Base-by-base conservation (phyloP, 2,797 vertebrate genomes). In the Sebastiscus albofasciatus region DNA sequence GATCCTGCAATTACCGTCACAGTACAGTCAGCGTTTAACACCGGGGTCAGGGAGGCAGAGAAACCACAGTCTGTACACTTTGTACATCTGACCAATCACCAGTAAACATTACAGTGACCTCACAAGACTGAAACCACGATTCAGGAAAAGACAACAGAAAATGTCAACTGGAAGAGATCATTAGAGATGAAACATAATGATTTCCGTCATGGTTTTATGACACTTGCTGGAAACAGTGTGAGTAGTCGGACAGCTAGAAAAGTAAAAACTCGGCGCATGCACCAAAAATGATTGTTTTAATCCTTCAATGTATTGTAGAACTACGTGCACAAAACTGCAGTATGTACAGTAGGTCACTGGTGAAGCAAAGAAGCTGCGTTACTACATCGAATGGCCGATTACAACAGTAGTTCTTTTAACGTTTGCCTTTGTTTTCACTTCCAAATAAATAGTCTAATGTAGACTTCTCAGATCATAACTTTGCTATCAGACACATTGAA, bases 1-100 rank as follows among this genome's bases (percentile, higher is more conserved):
- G 81, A 90, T 87, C 78, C 89, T 73, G 66, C 80, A 90, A 89
- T 91, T 91, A 91, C 89, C 29, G 58, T 39, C 86, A 88, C 89
- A 87, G 88, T 72, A 78, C 1, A 67, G 65, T 10, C 58, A 61
- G 80, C 76, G 80, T 89, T 75, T 76, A 86, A 84, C 78, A 80
- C 74, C 27, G 36, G 85, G 86, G 89, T 93, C 87, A 85, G 79
- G 83, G 76, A 85, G 75, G 77, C 86, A 81, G 83, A 56, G 70
- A 67, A 84, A 86, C 83, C 88, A 27, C 83, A 82, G 66, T 34
- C 39, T 66, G 67, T 24, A 27, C 31, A 20, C 27, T 36, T 36
- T 33, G 27, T n/a, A 54, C 54, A 46, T 72, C 31, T 58, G 73
- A 77, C 65, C 80, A 42, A 72, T 74, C 78, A 68, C 33, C 69